Base-by-base conservation (phyloP, 2,113 vertebrate species). In the Emydura subglobosa region DNA sequence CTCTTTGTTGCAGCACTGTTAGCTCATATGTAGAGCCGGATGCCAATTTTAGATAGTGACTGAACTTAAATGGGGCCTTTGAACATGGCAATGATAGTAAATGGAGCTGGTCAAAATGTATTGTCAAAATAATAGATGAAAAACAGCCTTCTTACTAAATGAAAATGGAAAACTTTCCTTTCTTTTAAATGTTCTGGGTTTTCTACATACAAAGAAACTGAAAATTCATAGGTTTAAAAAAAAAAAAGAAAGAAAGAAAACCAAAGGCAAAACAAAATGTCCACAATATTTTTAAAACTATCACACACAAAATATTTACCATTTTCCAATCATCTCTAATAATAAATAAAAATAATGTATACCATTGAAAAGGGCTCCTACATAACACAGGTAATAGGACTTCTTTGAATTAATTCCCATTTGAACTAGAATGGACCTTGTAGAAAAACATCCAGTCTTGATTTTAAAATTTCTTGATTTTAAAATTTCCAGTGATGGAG, bases 351-450 rank as follows among this genome's bases (percentile, higher is more conserved):
- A 61, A 34, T 13, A 65, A 65, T 65, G 8, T n/a, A 68, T n/a
- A 68, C 65, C 65, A 68, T 39, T 68, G 34, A n/a, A n/a, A 68
- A n/a, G 34, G 17, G 31, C 50, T 85, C 83, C 68, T 83, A 34
- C 10, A 79, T 89, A 86, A 90, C 76, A 96, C 85, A 78, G 88
- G 10, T 6, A 87, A 5, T 13, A 90, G 74, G 54, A 39, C 22
- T 39, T 31, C 59, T 90, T 74, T 61, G 14, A 87, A 91, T 96
- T 94, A 91, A 95, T 85, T 81, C 34, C 57, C 90, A 11, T 85
- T 93, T 92, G 83, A 96, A 83, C 5, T 59, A 4, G 42, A 24
- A 39, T 27, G 3, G 85, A 95, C 94, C 92, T 79, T 89, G 79
- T 91, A 86, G 24, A 29, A 92, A 93, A 91, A 79, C 13, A 47